Base-by-base conservation (phyloP, 2,113 vertebrate species). In the Phaethornis superciliosus region DNA sequence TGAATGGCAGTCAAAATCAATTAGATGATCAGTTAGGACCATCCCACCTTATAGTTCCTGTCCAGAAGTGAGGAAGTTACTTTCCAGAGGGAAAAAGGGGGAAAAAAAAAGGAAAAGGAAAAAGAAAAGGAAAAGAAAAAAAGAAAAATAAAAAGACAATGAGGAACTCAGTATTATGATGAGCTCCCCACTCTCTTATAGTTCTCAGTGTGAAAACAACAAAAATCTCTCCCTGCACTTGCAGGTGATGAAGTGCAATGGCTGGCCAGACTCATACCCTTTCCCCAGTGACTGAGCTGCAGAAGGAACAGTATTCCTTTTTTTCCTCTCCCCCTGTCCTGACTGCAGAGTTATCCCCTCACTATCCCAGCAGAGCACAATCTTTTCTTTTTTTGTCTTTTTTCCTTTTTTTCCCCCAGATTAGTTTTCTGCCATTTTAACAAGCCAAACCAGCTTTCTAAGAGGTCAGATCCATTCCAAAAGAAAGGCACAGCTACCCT, bases 341-440 rank as follows among this genome's bases (percentile, higher is more conserved):
- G 26, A 26, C 30, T 24, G 18, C 47, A 88, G 33, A 42, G 37
- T 47, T 10, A 65, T 40, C 20, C 47, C 10, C 27, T 72, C 24
- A 19, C 30, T n/a, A 67, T 27, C 52, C 32, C 49, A 68, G 71
- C 23, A 51, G 33, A 82, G 24, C 64, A 55, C 30, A 51, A 44
- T 20, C 15, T 37, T 81, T 22, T 51, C 11, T 26, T 10, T 60
- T 24, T 15, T n/a, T 37, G 12, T 15, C 11, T 3, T 33, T 18
- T 15, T 4, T 1, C 20, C 21, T 49, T 49, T 21, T 49, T 3
- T 20, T 20, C 1, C 4, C 9, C 18, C 26, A 6, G 6, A 2
- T 55, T 58, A 5, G 5, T 86, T 92, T 83, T 64, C 32, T 88
- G 33, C 76, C 71, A 11, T 84, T 92, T 86, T 81, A 74, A 59